Conservation (phyloP, 2,113 vertebrate species). For the Candoia aspera region DNA sequence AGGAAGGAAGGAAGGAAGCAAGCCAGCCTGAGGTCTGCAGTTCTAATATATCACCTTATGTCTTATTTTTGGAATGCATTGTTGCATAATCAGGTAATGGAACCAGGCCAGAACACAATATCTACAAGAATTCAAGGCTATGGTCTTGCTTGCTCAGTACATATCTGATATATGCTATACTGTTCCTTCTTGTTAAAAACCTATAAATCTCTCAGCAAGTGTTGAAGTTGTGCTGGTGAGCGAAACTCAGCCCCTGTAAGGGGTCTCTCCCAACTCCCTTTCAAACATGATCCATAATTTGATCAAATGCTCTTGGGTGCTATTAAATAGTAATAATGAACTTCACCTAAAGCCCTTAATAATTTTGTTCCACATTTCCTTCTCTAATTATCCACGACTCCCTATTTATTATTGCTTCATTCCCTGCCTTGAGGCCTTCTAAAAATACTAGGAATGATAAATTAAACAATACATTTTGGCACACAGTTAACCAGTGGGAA, state of each 20-base stretch:
- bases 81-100: constrained; percentile 47
- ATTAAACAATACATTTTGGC: constrained; percentile 83
- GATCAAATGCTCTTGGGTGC: constrained; percentile 81
- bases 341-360: constrained; percentile 85
- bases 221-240: constrained; percentile 46
- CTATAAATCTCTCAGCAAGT: constrained; percentile 44
- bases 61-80: constrained; percentile 52
- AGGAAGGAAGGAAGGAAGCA: no score
- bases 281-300: constrained; percentile 79
- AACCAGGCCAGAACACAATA: constrained; percentile 16
- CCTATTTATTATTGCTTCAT: constrained; percentile 85
- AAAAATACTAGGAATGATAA: constrained; percentile 84
- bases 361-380: constrained; percentile 84
- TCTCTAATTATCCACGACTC: constrained; percentile 83
- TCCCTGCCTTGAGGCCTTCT: constrained; percentile 78
- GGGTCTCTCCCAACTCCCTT: constrained; percentile 73
- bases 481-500: constrained; percentile 79
- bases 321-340: constrained; percentile 86
- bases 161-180: constrained; percentile 1
- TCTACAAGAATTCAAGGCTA: constrained; percentile 1
- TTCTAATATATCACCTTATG: constrained; percentile 49
- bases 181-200: constrained; percentile 45
- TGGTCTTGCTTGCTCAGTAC: constrained; percentile 41
- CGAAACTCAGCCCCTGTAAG: constrained; percentile 56
- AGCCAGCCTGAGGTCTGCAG: not conserved